Percentiles rank a stretch among this genome's conserved stretches.
Evolutionary conservation across 2,797 vertebrate genomes (phyloP).

Genomic region (Helostoma temminkii): DNA sequence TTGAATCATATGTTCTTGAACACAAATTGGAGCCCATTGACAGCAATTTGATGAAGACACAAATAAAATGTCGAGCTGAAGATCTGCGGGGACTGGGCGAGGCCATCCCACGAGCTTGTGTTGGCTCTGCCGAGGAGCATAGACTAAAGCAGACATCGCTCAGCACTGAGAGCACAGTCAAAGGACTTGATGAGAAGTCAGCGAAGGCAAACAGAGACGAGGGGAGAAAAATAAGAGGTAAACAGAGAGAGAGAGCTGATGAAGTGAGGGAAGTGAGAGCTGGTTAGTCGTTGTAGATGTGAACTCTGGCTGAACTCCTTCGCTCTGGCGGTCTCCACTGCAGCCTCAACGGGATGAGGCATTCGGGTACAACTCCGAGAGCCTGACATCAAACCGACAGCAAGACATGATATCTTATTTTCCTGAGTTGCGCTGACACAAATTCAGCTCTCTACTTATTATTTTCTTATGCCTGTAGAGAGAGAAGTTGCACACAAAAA

Average conservation of each 20-base stretch:
- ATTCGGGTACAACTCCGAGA: constrained; percentile 91
- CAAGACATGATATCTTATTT: constrained; percentile 99
- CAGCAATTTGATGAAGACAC: constrained; percentile 56
- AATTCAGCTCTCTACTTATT: constrained; percentile 93
- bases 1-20: constrained; percentile 55
- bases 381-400: constrained; percentile 95
- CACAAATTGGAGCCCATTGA: constrained; percentile 24
- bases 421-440: constrained; percentile 94
- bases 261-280: constrained; percentile 66
- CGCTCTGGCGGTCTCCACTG: constrained; percentile 87
- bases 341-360: constrained; percentile 90
- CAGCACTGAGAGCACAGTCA: constrained; percentile 33
- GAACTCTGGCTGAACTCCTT: constrained; percentile 95
- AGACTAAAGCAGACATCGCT: constrained; percentile 50
- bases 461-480: constrained; percentile 89
- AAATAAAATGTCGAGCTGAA: constrained; percentile 62
- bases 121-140: constrained; percentile 23
- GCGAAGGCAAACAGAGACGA: constrained; percentile 30
- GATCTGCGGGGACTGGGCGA: constrained; percentile 44
- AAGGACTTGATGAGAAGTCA: constrained; percentile 49
- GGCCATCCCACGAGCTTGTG: constrained; percentile 45
- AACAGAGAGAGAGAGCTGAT: constrained; percentile 67
- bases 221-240: constrained; percentile 40
- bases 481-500: constrained; percentile 73
- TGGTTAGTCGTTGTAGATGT: constrained; percentile 90